Conservation (phyloP, 2,797 vertebrate species). For the Remorina albescens region DNA sequence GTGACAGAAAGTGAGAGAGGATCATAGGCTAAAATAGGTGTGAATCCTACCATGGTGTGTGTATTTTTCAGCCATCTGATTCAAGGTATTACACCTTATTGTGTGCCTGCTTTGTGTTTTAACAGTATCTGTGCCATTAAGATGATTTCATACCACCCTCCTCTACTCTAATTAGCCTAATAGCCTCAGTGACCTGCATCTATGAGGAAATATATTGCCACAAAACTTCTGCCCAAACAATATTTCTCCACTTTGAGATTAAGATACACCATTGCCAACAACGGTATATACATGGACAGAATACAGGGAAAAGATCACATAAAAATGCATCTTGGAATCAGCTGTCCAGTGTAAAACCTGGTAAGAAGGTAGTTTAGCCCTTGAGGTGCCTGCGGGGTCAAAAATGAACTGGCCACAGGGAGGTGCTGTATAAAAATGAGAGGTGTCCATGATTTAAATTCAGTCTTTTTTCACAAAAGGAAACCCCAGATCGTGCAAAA, state of each 20-base stretch:
- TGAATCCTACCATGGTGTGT: slow-evolving; percentile 1
- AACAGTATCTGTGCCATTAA: slow-evolving; percentile 79
- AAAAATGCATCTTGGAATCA: slow-evolving; percentile 17
- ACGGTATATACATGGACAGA: neutral
- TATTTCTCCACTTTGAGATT: slow-evolving; percentile 48
- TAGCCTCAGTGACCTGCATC: slow-evolving; percentile 64
- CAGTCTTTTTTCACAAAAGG: no score
- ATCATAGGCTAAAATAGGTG: neutral
- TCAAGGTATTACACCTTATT: slow-evolving; percentile 21
- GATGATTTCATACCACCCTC: slow-evolving; percentile 81
- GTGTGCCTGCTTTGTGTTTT: slow-evolving; percentile 34
- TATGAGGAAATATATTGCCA: slow-evolving; percentile 67
- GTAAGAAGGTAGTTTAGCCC: slow-evolving; percentile 18
- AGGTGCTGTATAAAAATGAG: no score
- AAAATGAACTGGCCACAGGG: no score
- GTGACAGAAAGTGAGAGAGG: neutral
- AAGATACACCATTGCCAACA: slow-evolving; percentile 3
- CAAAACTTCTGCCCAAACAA: slow-evolving; percentile 63
- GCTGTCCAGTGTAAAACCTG: slow-evolving; percentile 44
- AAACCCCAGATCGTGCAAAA: no score
- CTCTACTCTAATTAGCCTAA: slow-evolving; percentile 78
- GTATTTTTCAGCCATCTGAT: slow-evolving; percentile 28
- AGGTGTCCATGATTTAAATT: no score
- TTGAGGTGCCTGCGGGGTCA: no score
- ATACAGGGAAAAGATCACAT: slow-evolving; percentile 2